Base-by-base conservation (phyloP, 1,140 invertebrate species). In the Orius laevigatus region DNA sequence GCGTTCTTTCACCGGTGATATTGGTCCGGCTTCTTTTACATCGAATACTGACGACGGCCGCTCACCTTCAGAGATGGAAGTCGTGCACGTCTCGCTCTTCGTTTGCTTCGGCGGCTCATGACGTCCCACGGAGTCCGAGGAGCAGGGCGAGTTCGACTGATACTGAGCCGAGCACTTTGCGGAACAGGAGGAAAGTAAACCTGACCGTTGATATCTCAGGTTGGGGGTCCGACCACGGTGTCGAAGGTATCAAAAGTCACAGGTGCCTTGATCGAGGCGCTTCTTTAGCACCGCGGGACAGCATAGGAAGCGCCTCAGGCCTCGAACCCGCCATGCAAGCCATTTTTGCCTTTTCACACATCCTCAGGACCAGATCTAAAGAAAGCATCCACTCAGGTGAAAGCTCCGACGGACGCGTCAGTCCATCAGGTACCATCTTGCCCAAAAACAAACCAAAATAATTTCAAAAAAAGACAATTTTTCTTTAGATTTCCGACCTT, bases 11-110 rank as follows among this genome's bases (percentile, higher is more conserved):
- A 56, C 75, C 75, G 0, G 60, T 76, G 4, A 73, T 78, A 11
- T 61, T 78, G 8, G 57, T 78, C 10, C 61, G 75, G 8, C 62
- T 78, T 3, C 62, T 78, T 15, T 66, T 73, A 40, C 75, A 78
- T 58, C 66, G 73, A 40, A 62, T 78, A 14, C 70, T 70, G 2
- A 66, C 64, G n/a, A 68, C 67, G n/a, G 61, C 65, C 11, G 60
- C 67, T 3, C 57, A 55, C 20, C 59, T 67, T 18, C 59, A 63
- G 53, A 42, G 46, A 18, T 67, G 66, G 66, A 67, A 68, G 51
- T 63, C 61, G 42, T 66, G 66, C 53, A 62, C 66, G 20, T 66
- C 63, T 12, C 58, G 67, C n/a, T 64, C 62, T 4, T 60, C 56
- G 18, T 63, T 60, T 25, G 64, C 63, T 19, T 65, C 62, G 9